phyloP scores from a whole-genome alignment of 1,140 invertebrate genomes.

The Zaprionus camerounensis region DNA sequence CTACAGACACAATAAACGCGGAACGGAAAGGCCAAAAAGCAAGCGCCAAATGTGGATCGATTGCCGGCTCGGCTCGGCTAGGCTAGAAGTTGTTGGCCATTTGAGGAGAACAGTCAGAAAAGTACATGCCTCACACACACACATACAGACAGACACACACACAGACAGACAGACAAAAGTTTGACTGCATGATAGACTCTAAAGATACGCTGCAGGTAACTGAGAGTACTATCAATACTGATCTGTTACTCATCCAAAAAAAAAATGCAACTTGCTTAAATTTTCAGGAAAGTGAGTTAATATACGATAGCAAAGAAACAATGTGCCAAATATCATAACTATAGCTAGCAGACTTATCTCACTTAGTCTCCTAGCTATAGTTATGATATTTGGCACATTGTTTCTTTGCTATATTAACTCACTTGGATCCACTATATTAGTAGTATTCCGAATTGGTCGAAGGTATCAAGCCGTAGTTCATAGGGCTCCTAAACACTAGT shows the following conservation, averaged over 20 bases:
- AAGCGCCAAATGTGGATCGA: constrained; percentile 63
- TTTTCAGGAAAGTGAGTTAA: neutral
- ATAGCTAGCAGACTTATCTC: neutral
- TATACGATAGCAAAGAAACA: neutral
- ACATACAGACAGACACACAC: constrained; percentile 5
- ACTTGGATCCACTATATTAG: too few relatives aligned
- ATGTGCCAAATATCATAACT: neutral
- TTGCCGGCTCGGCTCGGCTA: constrained; percentile 17
- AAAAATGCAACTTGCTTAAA: neutral
- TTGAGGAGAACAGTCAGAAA: constrained; percentile 49
- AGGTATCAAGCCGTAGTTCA: too few relatives aligned
- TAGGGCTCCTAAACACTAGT: constrained; percentile 1
- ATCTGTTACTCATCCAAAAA: neutral
- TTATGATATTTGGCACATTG: too few relatives aligned
- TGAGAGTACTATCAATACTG: neutral
- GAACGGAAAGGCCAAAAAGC: constrained; percentile 77
- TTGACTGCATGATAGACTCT: neutral
- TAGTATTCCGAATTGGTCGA: too few relatives aligned
- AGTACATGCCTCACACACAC: constrained; percentile 20
- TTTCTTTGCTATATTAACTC: too few relatives aligned
- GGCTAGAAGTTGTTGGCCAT: constrained; percentile 67
- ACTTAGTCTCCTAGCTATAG: too few relatives aligned
- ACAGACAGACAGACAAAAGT: neutral
- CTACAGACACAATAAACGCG: constrained; percentile 51
- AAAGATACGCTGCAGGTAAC: neutral